Evolutionary conservation across 2,113 vertebrate species (phyloP).

Genomic region (Grantiella picta): DNA sequence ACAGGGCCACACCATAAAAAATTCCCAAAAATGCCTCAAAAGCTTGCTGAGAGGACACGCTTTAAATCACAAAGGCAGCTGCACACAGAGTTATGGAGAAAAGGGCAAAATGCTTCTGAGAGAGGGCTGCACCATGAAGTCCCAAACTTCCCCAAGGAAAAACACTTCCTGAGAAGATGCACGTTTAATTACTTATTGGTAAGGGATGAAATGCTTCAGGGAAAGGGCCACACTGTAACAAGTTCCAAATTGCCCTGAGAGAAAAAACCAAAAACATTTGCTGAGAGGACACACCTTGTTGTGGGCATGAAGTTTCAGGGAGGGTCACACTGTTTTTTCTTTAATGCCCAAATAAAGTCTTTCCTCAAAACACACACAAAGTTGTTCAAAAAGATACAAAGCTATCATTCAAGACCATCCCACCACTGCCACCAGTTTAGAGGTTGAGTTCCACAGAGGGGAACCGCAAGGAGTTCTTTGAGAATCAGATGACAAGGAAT

Average conservation of each 20-base stretch:
- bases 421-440: background rate
- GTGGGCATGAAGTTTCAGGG: background rate
- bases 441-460: no score
- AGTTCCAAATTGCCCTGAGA: background rate
- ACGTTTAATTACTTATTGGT: background rate
- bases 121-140: background rate
- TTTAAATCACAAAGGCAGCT: background rate
- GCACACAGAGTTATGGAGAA: background rate
- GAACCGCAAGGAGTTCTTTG: no score
- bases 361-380: background rate
- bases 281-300: background rate
- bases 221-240: background rate
- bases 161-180: background rate
- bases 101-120: background rate
- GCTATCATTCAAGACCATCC: background rate
- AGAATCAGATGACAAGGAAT: no score
- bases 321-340: background rate
- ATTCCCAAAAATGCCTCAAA: background rate
- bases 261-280: no score
- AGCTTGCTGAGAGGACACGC: background rate
- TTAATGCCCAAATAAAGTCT: background rate
- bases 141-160: background rate
- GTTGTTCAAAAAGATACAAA: background rate
- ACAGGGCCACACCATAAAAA: background rate
- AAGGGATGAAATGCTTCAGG: fast-evolving